Evolutionary conservation across 2,888 invertebrate species (phyloP), one percentile per base, ranked within the genome.

Genomic region (Saturnia japonica): DNA sequence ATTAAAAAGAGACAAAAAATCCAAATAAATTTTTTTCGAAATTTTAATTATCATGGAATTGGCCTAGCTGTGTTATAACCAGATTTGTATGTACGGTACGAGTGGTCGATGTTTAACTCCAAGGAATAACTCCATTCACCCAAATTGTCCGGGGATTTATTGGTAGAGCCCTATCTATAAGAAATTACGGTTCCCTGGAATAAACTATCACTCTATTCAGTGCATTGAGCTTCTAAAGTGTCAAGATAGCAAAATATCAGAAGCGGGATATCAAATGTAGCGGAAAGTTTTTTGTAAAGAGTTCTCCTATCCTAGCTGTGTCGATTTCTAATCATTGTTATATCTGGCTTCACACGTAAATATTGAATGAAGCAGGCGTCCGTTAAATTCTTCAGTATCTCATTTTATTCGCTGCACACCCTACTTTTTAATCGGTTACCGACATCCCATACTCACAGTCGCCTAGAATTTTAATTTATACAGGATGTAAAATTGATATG

Each of bases 311-410:
- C 12, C 11, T 19, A 25, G 25, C 25, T 4, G 12, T 22, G 12
- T 28, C 12, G 25, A 57, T 28, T 25, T 57, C 25, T 57, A 57
- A 57, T 57, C 25, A n/a, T 57, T 22, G 22, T 22, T 28, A 57
- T 57, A 57, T 57, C 25, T 25, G 25, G 57, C 72, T 75, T 76
- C 73, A 69, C 70, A 71, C 79, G 79, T 85, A 84, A 85, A 80
- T 74, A 76, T 76, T 57, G 74, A 73, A 77, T 76, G 75, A 78
- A 79, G 79, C 84, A 83, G 86, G 82, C 84, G 84, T 82, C 88
- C 80, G 85, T 82, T 83, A 85, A 87, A 88, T 85, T 85, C 85
- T 85, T 84, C 85, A 82, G 85, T 81, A 80, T 81, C 78, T 81
- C 79, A 80, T 78, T 80, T 81, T 74, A 80, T 77, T 77, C 75